phyloP scores from a whole-genome alignment of 1,140 invertebrate genomes.

The Trissolcus basalis region DNA sequence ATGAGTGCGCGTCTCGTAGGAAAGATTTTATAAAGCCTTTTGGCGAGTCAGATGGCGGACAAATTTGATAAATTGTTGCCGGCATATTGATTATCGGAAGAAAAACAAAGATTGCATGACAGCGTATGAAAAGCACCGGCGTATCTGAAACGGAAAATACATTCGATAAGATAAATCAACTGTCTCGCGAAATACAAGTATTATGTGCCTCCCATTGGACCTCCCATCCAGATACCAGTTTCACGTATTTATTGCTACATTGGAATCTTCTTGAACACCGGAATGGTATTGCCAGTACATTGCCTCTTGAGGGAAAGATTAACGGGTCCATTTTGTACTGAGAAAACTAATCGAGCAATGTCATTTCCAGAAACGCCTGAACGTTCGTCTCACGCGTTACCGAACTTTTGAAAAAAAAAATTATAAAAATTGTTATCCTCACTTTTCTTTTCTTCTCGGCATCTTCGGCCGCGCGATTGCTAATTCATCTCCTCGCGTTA shows the following conservation, averaged over 20 bases:
- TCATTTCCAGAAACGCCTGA: constrained; percentile 42
- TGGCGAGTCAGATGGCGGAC: constrained; percentile 21
- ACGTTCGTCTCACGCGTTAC: constrained; percentile 31
- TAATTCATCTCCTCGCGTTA: no score
- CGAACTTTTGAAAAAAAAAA: constrained; percentile 30
- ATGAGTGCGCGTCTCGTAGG: constrained; percentile 27
- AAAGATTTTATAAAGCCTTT: constrained; percentile 31
- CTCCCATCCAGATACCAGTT: constrained; percentile 47
- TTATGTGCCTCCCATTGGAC: constrained; percentile 47
- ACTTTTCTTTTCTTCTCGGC: no score
- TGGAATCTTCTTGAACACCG: constrained; percentile 50
- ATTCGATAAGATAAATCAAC: constrained; percentile 55
- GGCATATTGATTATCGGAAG: constrained; percentile 47
- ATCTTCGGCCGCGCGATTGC: no score
- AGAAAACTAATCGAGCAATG: constrained; percentile 48
- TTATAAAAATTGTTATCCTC: no score
- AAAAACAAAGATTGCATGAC: constrained; percentile 47
- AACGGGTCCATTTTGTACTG: constrained; percentile 47
- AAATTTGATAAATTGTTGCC: constrained; percentile 51
- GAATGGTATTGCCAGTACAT: constrained; percentile 53
- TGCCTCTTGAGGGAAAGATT: constrained; percentile 54
- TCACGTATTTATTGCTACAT: constrained; percentile 56
- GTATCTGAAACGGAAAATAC: constrained; percentile 44
- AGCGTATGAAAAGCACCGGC: constrained; percentile 39
- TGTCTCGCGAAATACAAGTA: constrained; percentile 47